Evolutionary conservation across 2,113 vertebrate species (phyloP), one percentile per base, ranked within the genome.

Genomic region (Galeopterus variegatus): DNA sequence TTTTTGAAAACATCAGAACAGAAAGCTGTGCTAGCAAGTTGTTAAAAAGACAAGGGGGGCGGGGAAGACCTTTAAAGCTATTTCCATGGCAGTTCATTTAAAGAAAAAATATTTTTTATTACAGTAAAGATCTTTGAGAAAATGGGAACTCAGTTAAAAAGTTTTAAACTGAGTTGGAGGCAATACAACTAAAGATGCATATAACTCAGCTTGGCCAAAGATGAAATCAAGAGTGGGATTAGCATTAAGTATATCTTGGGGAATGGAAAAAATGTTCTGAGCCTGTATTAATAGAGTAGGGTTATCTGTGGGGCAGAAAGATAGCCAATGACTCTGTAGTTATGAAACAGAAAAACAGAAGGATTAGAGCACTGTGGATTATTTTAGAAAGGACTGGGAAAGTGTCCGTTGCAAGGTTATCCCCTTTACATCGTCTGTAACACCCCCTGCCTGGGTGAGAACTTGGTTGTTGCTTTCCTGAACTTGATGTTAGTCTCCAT

Each of bases 221-320:
- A 96, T 97, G 97, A 98, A 97, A 95, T 96, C 93, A 97, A 97
- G 97, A 97, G 96, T 82, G 94, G 88, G 80, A 95, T 98, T 97
- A 98, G 88, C 96, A 94, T 96, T 97, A 97, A 98, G 97, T 97
- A 95, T 97, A 97, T 98, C 96, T 92, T 93, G 60, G 97, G 97
- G 97, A 98, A 98, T 98, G 98, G 98, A 98, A 98, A 99, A 98
- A 97, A 67, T 98, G 98, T 98, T 97, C 89, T 95, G 93, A 96
- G 72, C 91, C 87, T 79, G 45, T 94, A 97, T 98, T 98, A 98
- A 98, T 97, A 98, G 97, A 96, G 62, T 50, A 85, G 89, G 96
- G 97, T 97, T 98, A 98, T 98, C 97, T 98, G 95, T 89, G 97
- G 96, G 94, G 67, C 98, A 98, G 92, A 92, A 81, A 95, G 97